Conservation (phyloP, 2,797 vertebrate genomes). For the Octomys mimax region DNA sequence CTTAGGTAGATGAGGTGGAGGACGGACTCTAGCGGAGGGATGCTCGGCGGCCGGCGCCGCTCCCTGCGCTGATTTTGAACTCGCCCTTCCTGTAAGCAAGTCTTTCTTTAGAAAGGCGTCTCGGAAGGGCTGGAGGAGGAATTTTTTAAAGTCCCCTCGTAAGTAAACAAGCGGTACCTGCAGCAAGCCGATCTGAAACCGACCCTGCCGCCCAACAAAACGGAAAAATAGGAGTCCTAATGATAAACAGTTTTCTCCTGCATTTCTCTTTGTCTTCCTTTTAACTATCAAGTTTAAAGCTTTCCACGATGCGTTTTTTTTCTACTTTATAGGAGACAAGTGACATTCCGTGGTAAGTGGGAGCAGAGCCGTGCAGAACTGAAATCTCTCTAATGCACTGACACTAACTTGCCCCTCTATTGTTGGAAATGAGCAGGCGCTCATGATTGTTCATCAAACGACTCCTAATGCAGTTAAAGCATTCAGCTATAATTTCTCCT, state of each 20-base stretch:
- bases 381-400: constrained; percentile 97
- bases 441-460: constrained; percentile 99
- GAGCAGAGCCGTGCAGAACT: constrained; percentile 94
- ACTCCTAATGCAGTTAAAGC: constrained; percentile 99
- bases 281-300: constrained; percentile 91
- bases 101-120: constrained; percentile 50
- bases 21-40: not conserved
- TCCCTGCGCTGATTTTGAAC: constrained; percentile 53
- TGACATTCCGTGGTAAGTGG: constrained; percentile 99
- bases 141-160: constrained; percentile 62
- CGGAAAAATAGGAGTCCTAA: constrained; percentile 77
- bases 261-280: constrained; percentile 89
- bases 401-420: constrained; percentile 99
- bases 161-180: constrained; percentile 82
- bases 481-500: constrained; percentile 99
- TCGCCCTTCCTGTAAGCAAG: constrained; percentile 61
- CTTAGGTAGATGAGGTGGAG: constrained; percentile 68
- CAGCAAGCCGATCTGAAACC: constrained; percentile 87
- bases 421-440: constrained; percentile 99
- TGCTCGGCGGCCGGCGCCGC: rapidly evolving
- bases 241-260: constrained; percentile 88
- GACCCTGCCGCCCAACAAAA: constrained; percentile 81
- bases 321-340: constrained; percentile 95
- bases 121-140: not conserved
- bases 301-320: constrained; percentile 84